Evolutionary conservation across 2,113 vertebrate species (phyloP).

Genomic region (Nothobranchius furzeri): DNA sequence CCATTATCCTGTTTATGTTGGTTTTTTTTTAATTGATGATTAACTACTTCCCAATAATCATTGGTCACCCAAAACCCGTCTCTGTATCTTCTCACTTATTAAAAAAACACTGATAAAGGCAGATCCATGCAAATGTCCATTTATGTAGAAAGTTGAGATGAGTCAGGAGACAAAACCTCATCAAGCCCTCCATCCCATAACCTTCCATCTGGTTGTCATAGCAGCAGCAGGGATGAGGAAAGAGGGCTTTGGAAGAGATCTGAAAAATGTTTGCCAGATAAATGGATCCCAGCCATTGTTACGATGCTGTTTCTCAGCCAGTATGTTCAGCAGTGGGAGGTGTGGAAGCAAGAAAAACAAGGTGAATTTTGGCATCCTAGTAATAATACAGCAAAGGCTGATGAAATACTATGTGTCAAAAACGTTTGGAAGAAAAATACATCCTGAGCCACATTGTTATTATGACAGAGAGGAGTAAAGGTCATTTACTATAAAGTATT

Average conservation of each 20-base stretch:
- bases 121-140: conserved; percentile 32
- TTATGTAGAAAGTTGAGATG: conserved; percentile 20
- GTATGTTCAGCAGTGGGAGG: not conserved
- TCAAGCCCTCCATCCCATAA: conserved; percentile 58
- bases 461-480: too few species aligned
- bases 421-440: too few species aligned
- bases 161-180: conserved; percentile 52
- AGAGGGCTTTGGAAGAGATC: conserved; percentile 6
- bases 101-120: conserved; percentile 25
- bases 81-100: too few species aligned
- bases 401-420: too few species aligned
- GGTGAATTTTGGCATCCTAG: not conserved
- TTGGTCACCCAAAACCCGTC: too few species aligned
- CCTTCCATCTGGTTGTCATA: conserved; percentile 70
- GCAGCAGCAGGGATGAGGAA: conserved; percentile 54
- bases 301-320: not conserved
- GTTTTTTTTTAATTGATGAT: too few species aligned
- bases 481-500: too few species aligned
- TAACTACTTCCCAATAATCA: too few species aligned
- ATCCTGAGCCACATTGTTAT: too few species aligned
- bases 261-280: not conserved
- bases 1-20: too few species aligned
- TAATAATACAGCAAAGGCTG: not conserved
- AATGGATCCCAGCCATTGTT: not conserved
- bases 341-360: not conserved